Percentiles rank a stretch among this genome's conserved stretches.
phyloP scores from a whole-genome alignment of 2,113 vertebrate genomes.

The Pandion haliaetus region DNA sequence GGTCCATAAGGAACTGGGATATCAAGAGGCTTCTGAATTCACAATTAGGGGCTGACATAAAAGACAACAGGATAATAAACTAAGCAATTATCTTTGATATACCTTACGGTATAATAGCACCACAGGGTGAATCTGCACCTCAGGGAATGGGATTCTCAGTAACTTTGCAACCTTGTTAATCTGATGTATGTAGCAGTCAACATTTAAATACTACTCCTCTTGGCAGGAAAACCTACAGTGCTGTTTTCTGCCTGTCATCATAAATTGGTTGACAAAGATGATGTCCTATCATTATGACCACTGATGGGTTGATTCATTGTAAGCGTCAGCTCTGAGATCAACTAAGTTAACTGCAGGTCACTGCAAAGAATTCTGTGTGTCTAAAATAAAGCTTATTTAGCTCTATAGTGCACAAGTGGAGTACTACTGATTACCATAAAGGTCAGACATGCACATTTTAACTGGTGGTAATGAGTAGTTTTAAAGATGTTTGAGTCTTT shows the following conservation, averaged over 20 bases:
- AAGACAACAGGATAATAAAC: conserved; percentile 77
- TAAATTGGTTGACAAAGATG: conserved; percentile 70
- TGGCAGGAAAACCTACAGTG: conserved; percentile 32
- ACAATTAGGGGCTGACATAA: conserved; percentile 61
- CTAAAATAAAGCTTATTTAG: conserved; percentile 78
- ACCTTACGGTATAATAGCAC: conserved; percentile 67
- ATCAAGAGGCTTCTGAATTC: conserved; percentile 68
- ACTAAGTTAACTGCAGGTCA: conserved; percentile 75
- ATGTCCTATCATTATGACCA: conserved; percentile 68
- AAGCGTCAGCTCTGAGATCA: conserved; percentile 61
- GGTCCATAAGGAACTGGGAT: conserved; percentile 54
- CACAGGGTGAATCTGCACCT: conserved; percentile 63
- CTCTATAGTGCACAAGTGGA: conserved; percentile 55
- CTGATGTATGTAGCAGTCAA: conserved; percentile 67
- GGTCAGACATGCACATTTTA: conserved; percentile 81
- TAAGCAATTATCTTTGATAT: conserved; percentile 77
- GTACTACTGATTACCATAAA: conserved; percentile 80
- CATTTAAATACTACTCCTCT: conserved; percentile 55
- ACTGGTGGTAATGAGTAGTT: conserved; percentile 81
- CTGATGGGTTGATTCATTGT: conserved; percentile 71
- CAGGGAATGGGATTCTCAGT: conserved; percentile 54
- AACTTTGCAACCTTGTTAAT: conserved; percentile 72
- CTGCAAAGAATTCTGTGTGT: conserved; percentile 66
- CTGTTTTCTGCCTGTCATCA: conserved; percentile 64
- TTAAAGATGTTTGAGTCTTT: conserved; percentile 82